phyloP scores from a whole-genome alignment of 2,888 invertebrate genomes.

The Catocala nupta region DNA sequence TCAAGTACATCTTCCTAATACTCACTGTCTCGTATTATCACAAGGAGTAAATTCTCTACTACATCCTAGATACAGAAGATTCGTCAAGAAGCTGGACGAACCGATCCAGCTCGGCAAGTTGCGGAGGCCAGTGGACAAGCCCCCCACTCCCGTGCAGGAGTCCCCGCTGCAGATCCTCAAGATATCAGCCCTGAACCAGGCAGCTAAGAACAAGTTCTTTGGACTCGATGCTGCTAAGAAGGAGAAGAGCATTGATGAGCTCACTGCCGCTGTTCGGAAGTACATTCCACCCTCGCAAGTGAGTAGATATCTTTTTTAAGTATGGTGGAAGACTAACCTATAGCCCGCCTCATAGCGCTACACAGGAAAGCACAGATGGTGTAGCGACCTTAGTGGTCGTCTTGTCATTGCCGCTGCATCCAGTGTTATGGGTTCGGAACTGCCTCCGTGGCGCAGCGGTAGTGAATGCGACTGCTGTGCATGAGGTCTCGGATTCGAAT shows the following conservation, averaged over 20 bases:
- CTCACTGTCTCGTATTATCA: neutral
- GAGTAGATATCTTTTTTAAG: constrained; percentile 44
- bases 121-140: constrained; percentile 70
- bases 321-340: too few species aligned
- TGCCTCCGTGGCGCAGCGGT: too few species aligned
- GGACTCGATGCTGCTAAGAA: constrained; percentile 73
- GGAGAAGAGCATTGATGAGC: constrained; percentile 77
- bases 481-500: too few species aligned
- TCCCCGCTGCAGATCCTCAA: constrained; percentile 69
- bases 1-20: neutral
- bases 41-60: neutral
- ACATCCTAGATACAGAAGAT: constrained; percentile 55
- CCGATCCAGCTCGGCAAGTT: constrained; percentile 79
- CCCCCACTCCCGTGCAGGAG: constrained; percentile 58
- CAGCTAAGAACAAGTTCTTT: constrained; percentile 82
- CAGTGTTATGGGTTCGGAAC: too few species aligned
- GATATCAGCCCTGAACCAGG: constrained; percentile 76
- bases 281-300: constrained; percentile 76
- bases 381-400: too few species aligned
- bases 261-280: constrained; percentile 79
- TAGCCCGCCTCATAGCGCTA: too few species aligned
- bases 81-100: constrained; percentile 74
- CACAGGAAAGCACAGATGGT: too few species aligned
- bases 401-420: too few species aligned
- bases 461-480: too few species aligned